Evolutionary conservation across 1,140 invertebrate species (phyloP).

Genomic region (Bemisia tabaci): DNA sequence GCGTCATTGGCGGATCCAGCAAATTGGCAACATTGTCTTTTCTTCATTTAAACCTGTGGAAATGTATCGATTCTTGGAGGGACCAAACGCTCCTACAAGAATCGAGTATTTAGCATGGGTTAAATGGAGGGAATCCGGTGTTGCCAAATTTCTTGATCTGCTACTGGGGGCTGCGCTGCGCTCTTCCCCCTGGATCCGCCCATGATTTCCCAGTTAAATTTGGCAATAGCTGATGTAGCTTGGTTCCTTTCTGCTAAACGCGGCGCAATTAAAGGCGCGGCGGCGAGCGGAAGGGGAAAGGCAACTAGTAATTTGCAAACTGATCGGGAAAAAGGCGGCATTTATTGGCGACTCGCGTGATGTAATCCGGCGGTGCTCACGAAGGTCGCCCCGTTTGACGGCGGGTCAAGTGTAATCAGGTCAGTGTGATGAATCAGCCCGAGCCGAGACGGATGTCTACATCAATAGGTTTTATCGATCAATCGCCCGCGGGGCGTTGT

Average conservation of each 20-base stretch:
- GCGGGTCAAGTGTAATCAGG: neutral
- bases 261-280: neutral
- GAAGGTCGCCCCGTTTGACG: neutral
- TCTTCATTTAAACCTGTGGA: neutral
- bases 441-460: no score
- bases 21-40: neutral
- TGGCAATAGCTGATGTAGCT: no score
- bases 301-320: no score
- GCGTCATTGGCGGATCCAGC: neutral
- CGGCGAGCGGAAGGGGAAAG: neutral
- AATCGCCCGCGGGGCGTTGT: no score
- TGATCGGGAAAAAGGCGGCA: neutral
- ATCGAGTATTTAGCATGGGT: neutral
- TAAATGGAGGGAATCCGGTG: neutral
- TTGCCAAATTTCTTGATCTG: neutral
- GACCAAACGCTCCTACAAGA: neutral
- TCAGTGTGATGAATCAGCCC: neutral
- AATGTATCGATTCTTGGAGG: neutral
- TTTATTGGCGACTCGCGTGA: neutral
- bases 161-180: neutral
- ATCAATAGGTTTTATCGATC: no score
- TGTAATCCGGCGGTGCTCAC: neutral
- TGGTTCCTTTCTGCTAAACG: no score
- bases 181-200: no score
- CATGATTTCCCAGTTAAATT: no score